phyloP scores from a whole-genome alignment of 2,888 invertebrate species.

The Stenurella melanura region DNA sequence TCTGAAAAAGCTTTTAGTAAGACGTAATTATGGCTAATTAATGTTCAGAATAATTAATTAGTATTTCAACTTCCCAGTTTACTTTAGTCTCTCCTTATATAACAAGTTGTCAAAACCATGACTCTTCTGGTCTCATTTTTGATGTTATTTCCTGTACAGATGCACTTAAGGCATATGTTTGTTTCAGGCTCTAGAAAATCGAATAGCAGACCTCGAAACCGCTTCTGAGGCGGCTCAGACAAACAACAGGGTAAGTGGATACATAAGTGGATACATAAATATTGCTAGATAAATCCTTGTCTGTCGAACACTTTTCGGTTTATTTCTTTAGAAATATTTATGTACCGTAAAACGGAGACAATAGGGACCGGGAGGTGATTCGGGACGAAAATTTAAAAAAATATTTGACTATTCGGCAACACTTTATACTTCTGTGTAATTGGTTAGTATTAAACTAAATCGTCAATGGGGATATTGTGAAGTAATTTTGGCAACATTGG shows the following conservation, averaged over 20 bases:
- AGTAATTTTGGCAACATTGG: too few relatives aligned
- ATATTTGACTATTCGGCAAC: too few relatives aligned
- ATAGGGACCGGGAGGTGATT: too few relatives aligned
- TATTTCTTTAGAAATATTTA: slow-evolving; percentile 30
- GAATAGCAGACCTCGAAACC: slow-evolving; percentile 79
- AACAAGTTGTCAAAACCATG: neutral
- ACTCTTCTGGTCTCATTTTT: neutral
- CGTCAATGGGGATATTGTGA: too few relatives aligned
- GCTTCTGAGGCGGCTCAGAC: slow-evolving; percentile 79
- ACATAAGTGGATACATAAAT: too few relatives aligned
- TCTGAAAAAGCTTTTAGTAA: slow-evolving; percentile 34
- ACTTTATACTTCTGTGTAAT: too few relatives aligned
- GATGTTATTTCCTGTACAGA: neutral
- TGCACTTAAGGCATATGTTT: slow-evolving; percentile 54
- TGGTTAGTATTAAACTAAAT: too few relatives aligned
- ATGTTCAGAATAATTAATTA: slow-evolving; percentile 39
- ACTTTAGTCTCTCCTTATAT: slow-evolving; percentile 7
- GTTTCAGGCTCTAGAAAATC: slow-evolving; percentile 79
- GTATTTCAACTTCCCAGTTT: slow-evolving; percentile 10
- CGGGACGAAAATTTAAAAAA: too few relatives aligned
- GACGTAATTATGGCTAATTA: slow-evolving; percentile 27
- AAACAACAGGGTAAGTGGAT: slow-evolving; percentile 77
- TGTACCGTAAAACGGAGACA: neutral
- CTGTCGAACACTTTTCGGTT: neutral
- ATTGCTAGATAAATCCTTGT: slow-evolving; percentile 12